Evolutionary conservation across 2,113 vertebrate species (phyloP).

Genomic region (Tangachromis dhanisi): DNA sequence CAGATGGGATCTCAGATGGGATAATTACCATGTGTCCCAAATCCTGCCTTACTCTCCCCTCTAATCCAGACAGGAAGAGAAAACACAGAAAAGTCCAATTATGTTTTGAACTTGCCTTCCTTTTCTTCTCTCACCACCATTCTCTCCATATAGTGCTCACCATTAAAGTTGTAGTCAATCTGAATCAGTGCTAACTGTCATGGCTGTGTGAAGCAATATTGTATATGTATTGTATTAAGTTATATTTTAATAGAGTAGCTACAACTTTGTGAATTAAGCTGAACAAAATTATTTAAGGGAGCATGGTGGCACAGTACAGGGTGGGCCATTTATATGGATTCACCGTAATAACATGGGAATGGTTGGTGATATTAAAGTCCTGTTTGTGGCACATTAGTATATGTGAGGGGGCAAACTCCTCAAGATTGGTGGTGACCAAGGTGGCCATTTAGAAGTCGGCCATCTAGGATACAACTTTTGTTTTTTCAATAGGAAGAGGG

Average conservation of each 20-base stretch:
- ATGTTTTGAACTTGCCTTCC: slow-evolving; percentile 7
- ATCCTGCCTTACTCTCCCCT: slow-evolving; percentile 50
- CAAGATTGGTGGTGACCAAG: not conserved
- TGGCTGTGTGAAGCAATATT: not conserved
- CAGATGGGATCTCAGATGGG: slow-evolving; percentile 52
- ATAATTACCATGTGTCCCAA: slow-evolving; percentile 65
- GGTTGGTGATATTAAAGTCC: not conserved
- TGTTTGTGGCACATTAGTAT: not conserved
- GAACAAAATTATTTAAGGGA: not conserved
- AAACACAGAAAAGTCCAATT: slow-evolving; percentile 58
- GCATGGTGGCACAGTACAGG: not conserved
- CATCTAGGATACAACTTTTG: not conserved
- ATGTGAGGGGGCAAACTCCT: not conserved
- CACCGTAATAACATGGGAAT: not conserved
- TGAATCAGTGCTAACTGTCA: not conserved
- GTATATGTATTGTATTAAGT: not conserved
- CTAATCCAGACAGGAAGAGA: slow-evolving; percentile 50
- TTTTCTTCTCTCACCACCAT: not conserved
- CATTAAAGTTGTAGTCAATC: not conserved
- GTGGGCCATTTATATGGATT: not conserved
- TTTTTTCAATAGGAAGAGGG: not conserved
- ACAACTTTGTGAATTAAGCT: not conserved
- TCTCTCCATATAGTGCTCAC: not conserved
- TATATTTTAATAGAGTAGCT: not conserved
- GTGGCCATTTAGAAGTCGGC: not conserved